Conservation (phyloP, 2,113 vertebrate genomes). For the Larimichthys polyactis region DNA sequence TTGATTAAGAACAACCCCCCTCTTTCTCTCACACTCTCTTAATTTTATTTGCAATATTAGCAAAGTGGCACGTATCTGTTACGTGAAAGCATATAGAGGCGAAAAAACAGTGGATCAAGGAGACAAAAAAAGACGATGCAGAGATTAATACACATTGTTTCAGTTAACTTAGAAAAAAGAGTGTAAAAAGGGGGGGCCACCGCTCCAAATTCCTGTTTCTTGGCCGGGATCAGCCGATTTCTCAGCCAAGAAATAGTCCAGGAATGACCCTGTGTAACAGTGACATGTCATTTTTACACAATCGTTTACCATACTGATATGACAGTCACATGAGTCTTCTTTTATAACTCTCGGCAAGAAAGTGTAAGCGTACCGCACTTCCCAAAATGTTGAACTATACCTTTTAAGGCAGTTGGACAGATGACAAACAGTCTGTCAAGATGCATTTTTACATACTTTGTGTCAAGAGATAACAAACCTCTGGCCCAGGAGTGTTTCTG, state of each 20-base stretch:
- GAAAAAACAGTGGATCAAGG: not conserved
- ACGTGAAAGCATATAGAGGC: not conserved
- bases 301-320: not conserved
- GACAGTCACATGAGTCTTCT: not conserved
- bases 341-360: not conserved
- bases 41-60: not conserved
- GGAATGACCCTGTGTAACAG: not conserved
- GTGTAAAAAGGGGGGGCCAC: not conserved
- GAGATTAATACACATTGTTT: not conserved
- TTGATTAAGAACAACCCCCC: conserved; percentile 45
- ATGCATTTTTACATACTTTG: not conserved
- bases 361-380: not conserved
- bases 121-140: not conserved
- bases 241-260: not conserved
- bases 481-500: not conserved
- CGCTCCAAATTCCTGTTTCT: not conserved
- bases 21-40: not conserved
- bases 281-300: not conserved
- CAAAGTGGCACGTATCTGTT: not conserved
- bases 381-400: not conserved
- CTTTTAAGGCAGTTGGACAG: conserved; percentile 16
- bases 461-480: conserved; percentile 8
- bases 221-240: not conserved
- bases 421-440: conserved; percentile 20
- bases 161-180: not conserved